Evolutionary conservation across 2,888 invertebrate species (phyloP).

Genomic region (Julus scandinavius): DNA sequence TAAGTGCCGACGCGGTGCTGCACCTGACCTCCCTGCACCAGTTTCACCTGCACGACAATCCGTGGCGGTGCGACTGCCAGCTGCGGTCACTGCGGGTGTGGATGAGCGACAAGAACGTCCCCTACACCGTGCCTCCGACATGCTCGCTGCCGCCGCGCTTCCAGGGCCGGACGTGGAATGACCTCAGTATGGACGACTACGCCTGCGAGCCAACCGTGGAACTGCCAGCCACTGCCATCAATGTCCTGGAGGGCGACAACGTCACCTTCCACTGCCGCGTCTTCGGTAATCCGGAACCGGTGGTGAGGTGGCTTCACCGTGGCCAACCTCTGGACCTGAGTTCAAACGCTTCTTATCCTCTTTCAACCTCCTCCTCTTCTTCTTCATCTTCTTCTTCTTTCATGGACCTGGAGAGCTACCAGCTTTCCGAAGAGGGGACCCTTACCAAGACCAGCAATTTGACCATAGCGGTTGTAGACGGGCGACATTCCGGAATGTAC

Average conservation of each 20-base stretch:
- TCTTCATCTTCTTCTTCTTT: not conserved
- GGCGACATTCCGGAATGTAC: constrained; percentile 84
- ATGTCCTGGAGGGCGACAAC: constrained; percentile 84
- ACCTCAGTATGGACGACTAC: constrained; percentile 82
- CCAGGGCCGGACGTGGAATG: constrained; percentile 77
- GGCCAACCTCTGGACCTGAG: constrained; percentile 73
- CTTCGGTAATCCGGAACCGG: constrained; percentile 82
- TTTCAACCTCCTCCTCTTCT: not conserved
- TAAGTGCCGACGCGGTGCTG: constrained; percentile 79
- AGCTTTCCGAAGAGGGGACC: constrained; percentile 80
- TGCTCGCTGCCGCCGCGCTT: constrained; percentile 77
- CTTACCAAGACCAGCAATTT: constrained; percentile 81
- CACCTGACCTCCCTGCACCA: constrained; percentile 78
- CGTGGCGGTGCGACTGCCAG: constrained; percentile 89
- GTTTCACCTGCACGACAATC: constrained; percentile 84
- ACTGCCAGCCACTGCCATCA: constrained; percentile 74
- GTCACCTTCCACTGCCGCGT: constrained; percentile 85
- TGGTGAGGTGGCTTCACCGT: constrained; percentile 88
- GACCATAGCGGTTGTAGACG: constrained; percentile 83
- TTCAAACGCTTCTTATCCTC: not conserved
- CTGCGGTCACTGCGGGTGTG: constrained; percentile 80
- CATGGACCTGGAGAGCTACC: not conserved
- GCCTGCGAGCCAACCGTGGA: constrained; percentile 84
- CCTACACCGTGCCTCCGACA: constrained; percentile 78
- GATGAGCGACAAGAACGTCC: constrained; percentile 80